These are phyloP conservation scores for Parazoanthus atlanticus DNA, from an alignment of 92 coral and sea anemone species.

Conservation along the genomic window DNA sequence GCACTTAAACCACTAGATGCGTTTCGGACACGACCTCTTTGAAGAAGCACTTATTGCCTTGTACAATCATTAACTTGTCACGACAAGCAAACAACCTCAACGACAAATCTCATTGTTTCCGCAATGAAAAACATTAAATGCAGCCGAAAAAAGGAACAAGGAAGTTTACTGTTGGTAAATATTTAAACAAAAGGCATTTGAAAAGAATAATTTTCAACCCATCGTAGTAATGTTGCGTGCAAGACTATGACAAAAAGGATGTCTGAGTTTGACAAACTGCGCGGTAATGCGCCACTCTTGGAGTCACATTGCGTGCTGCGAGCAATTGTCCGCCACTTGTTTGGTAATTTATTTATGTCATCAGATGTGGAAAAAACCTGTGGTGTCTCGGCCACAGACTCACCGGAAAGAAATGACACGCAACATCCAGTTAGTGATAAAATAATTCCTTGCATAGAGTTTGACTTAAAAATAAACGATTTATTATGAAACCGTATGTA, in stretches of 20 bases:
- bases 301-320: constrained; percentile 38
- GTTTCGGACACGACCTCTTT: constrained; percentile 5
- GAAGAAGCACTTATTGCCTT: constrained; percentile 16
- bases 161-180: background rate
- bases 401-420: constrained; percentile 16
- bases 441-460: background rate
- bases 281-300: background rate
- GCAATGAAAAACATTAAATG: background rate
- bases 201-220: too few species aligned
- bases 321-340: background rate
- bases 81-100: background rate
- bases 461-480: background rate
- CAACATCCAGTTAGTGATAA: constrained; percentile 21
- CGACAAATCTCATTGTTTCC: too few species aligned
- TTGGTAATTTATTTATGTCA: constrained; percentile 40
- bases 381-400: constrained; percentile 33
- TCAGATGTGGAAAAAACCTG: constrained; percentile 17
- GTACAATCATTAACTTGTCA: constrained; percentile 34
- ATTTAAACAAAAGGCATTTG: background rate
- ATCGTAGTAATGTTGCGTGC: background rate
- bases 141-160: background rate
- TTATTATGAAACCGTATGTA: background rate
- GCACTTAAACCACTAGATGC: constrained; percentile 19
- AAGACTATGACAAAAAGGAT: background rate
- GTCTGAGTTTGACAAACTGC: background rate